Base-by-base conservation (phyloP, 2,888 invertebrate genomes). In the Himalopsyche kuldschensis region DNA sequence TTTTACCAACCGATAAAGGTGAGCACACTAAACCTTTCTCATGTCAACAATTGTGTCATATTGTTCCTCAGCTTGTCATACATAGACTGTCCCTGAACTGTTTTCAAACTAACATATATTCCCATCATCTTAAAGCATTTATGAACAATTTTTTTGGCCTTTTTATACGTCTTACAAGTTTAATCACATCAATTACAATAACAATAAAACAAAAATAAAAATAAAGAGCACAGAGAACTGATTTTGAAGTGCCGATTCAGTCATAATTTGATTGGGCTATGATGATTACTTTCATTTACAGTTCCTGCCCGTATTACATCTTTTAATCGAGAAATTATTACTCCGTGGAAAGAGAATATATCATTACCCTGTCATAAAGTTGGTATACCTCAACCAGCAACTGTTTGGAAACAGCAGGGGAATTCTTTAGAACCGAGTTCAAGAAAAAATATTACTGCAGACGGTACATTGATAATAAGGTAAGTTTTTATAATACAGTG, bases 271-370 rank as follows among this genome's bases (percentile, higher is more conserved):
- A 41, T 79, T 79, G 17, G 48, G 3, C 11, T 20, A 17, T 1
- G 20, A 35, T 32, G 76, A 78, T 83, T 80, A 87, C 87, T 87
- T 85, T 88, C 87, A 87, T 88, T 89, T 90, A 82, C 91, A 93
- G 97, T 97, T 83, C 96, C 97, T 75, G 97, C 97, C 48, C 93
- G 95, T 89, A 97, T 98, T 89, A 96, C 97, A 3, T 97, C 97
- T 78, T 98, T 98, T 90, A 96, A 96, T 87, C 93, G 94, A 85
- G 93, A 94, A 87, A 94, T 96, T 86, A 93, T 95, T 35, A 95
- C 95, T 5, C 96, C 97, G 1, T 98, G 97, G 97, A 97, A 97
- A 88, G 96, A 96, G 88, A 95, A 96, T 87, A 94, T 97, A 48
- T 94, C 94, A 35, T 90, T 98, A 47, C 94, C 96, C 0, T 98